Conservation (phyloP, 2,113 vertebrate species). For the Otis tarda region DNA sequence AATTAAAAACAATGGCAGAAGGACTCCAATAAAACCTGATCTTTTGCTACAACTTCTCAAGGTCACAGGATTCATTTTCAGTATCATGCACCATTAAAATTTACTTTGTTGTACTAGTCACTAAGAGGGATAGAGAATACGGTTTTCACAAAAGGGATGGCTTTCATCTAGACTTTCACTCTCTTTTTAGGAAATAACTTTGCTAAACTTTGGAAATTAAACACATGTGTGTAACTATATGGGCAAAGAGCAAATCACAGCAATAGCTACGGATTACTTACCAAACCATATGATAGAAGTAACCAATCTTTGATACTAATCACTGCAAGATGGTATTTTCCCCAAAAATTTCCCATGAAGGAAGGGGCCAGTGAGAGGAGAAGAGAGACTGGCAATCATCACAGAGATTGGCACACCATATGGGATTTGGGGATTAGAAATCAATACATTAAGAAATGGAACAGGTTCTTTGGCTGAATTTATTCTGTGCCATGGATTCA, state of each 20-base stretch:
- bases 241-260: slow-evolving; percentile 62
- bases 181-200: slow-evolving; percentile 65
- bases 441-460: background rate
- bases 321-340: slow-evolving; percentile 43
- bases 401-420: background rate
- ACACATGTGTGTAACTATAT: slow-evolving; percentile 61
- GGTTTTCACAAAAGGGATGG: slow-evolving; percentile 43
- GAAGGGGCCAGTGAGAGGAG: background rate
- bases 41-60: slow-evolving; percentile 39
- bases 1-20: slow-evolving; percentile 33
- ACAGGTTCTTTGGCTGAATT: background rate
- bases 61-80: slow-evolving; percentile 55
- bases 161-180: slow-evolving; percentile 66
- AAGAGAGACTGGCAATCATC: background rate
- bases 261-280: slow-evolving; percentile 28
- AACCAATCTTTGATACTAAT: slow-evolving; percentile 56
- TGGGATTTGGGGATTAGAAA: background rate
- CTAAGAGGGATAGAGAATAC: slow-evolving; percentile 41
- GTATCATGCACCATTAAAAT: slow-evolving; percentile 60
- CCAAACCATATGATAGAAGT: slow-evolving; percentile 40
- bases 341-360: background rate
- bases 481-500: background rate
- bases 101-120: slow-evolving; percentile 61
- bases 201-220: slow-evolving; percentile 67
- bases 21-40: slow-evolving; percentile 57